Base-by-base conservation (phyloP, 2,888 invertebrate species). In the Sinohyriopsis cumingii region DNA sequence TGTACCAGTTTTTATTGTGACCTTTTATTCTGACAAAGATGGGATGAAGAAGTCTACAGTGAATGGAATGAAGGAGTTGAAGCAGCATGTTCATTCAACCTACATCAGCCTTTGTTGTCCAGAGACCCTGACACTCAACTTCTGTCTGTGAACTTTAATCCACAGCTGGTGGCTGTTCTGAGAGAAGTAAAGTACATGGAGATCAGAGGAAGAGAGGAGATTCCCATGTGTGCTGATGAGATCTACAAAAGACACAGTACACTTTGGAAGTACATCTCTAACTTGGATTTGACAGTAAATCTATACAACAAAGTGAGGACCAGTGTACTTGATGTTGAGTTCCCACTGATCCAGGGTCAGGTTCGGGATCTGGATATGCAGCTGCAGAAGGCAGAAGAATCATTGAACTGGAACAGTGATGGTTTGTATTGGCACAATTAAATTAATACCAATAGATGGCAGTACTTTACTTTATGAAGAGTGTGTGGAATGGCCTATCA, bases 181-280 rank as follows among this genome's bases (percentile, higher is more conserved):
- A 93, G 95, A 78, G 98, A 98, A 91, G 95, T 97, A 1, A 95
- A 95, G 86, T 96, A 97, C 88, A 91, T 97, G 81, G 94, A 94
- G 82, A 92, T 94, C 76, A 93, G 93, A 91, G 92, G 92, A 33
- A 92, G 93, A 67, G 92, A 93, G 20, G 83, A 86, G 22, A 84
- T 89, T 56, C 88, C 89, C 0, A 72, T 69, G n/a, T 86, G 86
- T 71, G 93, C 93, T 81, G 95, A 94, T 24, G 87, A 94, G 25
- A 92, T 98, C 75, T 95, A 94, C 70, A 93, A 94, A 71, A 93
- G 93, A 82, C 94, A 94, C 83, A 96, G 96, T 89, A 93, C 92
- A 0, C 95, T 95, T 82, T 92, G 96, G 61, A 94, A 94, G 82
- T 96, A 95, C 85, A 93, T 86, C 19, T 84, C 84, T 22, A 86